Percentiles rank a stretch among this genome's conserved stretches.
Evolutionary conservation across 30 jellyfish, hydroid and myxozoan genomes (phyloP).

Genomic region (Turritopsis dohrnii): DNA sequence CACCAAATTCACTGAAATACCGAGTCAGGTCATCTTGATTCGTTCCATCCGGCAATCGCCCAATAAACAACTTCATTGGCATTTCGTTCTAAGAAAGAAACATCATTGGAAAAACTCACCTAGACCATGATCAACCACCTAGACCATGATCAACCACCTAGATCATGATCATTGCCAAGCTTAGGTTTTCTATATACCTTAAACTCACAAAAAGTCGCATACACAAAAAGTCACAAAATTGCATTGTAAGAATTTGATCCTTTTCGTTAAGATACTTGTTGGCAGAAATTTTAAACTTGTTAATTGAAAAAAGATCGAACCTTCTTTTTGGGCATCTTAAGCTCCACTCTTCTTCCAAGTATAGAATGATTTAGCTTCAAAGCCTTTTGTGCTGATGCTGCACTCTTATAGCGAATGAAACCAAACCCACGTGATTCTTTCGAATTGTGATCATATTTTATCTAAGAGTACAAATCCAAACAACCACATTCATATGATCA

Average conservation of each 20-base stretch:
- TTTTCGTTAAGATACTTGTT: no score
- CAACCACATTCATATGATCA: background rate
- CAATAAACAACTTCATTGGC: conserved; percentile 80
- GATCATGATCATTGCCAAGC: no score
- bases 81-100: conserved; percentile 50
- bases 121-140: background rate
- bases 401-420: conserved; percentile 56
- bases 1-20: conserved; percentile 83
- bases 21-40: conserved; percentile 54
- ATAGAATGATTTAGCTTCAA: conserved; percentile 51
- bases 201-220: no score
- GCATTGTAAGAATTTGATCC: no score
- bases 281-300: no score
- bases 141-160: no score
- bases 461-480: conserved; percentile 20
- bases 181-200: no score
- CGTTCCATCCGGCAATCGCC: conserved; percentile 78
- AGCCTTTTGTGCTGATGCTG: conserved; percentile 68
- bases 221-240: no score
- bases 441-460: conserved; percentile 57
- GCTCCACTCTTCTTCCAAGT: conserved; percentile 83
- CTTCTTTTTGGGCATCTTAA: conserved; percentile 70
- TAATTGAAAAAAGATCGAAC: conserved; percentile 25
- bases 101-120: background rate
- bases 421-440: conserved; percentile 92